These are phyloP conservation scores for Setophaga kirtlandii DNA, from an alignment of 2,113 vertebrate genomes.

Conservation along the genomic window DNA sequence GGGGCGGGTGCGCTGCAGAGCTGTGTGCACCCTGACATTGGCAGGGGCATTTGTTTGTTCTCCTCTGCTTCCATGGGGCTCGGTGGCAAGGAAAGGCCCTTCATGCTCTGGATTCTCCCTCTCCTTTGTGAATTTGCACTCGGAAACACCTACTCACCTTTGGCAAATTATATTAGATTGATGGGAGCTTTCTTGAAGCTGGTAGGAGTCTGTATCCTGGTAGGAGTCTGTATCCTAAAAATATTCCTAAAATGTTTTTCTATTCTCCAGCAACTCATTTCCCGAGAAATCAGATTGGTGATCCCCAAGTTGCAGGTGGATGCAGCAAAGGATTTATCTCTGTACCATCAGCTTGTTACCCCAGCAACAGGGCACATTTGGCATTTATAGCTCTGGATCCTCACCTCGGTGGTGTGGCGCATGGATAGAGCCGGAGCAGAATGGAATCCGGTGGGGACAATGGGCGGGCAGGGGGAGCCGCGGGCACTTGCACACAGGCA, in stretches of 20 bases:
- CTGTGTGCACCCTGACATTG: neutral
- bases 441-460: neutral
- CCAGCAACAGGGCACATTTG: slow-evolving; percentile 58
- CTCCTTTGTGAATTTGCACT: neutral
- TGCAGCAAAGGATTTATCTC: slow-evolving; percentile 37
- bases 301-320: slow-evolving; percentile 51
- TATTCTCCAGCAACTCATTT: neutral
- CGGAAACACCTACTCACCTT: neutral
- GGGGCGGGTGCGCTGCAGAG: neutral
- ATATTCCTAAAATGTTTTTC: neutral
- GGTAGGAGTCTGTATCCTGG: neutral
- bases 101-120: neutral
- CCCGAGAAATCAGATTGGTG: neutral
- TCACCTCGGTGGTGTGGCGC: neutral
- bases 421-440: neutral
- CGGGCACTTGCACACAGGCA: neutral
- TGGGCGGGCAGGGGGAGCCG: neutral
- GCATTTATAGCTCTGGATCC: neutral
- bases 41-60: neutral
- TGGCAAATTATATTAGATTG: neutral
- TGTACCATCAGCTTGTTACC: slow-evolving; percentile 50
- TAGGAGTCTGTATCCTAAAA: neutral
- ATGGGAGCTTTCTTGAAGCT: neutral
- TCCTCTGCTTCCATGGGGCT: neutral
- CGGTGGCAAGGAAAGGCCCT: neutral